Evolutionary conservation across 2,797 vertebrate genomes (phyloP).

Genomic region (Todus mexicanus): DNA sequence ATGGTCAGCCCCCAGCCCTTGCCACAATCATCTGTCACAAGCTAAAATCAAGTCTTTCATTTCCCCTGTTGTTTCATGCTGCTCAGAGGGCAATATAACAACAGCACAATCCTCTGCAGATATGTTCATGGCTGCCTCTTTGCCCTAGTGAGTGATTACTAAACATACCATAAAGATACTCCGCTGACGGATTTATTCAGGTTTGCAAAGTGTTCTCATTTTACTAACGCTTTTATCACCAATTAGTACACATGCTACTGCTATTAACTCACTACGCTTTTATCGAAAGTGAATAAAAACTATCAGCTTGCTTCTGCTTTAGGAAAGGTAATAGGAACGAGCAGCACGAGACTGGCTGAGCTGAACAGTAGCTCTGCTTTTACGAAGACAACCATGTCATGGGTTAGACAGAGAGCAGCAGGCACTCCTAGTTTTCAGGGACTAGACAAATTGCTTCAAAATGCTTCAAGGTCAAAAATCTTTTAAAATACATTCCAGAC

Average conservation of each 20-base stretch:
- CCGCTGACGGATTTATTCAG: constrained; percentile 45
- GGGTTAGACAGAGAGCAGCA: constrained; percentile 46
- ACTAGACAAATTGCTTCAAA: constrained; percentile 52
- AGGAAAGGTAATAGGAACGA: neutral
- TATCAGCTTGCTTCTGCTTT: constrained; percentile 13
- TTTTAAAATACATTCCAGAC: constrained; percentile 1
- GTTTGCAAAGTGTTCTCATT: neutral
- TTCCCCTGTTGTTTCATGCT: neutral
- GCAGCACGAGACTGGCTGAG: neutral
- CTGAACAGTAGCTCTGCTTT: constrained; percentile 51
- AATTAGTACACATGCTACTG: neutral
- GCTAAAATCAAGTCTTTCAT: constrained; percentile 9
- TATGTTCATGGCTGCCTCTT: neutral
- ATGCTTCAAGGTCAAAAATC: constrained; percentile 48
- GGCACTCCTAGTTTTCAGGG: constrained; percentile 31
- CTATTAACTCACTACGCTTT: constrained; percentile 17
- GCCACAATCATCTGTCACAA: neutral
- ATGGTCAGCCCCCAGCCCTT: neutral
- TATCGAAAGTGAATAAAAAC: constrained; percentile 27
- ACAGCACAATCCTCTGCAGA: neutral
- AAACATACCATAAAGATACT: constrained; percentile 4
- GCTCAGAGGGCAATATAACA: neutral
- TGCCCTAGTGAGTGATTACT: neutral
- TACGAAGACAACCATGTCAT: constrained; percentile 40
- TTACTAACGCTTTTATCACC: constrained; percentile 27